Evolutionary conservation across 2,113 vertebrate species (phyloP).

Genomic region (Orientallactaga bullata): DNA sequence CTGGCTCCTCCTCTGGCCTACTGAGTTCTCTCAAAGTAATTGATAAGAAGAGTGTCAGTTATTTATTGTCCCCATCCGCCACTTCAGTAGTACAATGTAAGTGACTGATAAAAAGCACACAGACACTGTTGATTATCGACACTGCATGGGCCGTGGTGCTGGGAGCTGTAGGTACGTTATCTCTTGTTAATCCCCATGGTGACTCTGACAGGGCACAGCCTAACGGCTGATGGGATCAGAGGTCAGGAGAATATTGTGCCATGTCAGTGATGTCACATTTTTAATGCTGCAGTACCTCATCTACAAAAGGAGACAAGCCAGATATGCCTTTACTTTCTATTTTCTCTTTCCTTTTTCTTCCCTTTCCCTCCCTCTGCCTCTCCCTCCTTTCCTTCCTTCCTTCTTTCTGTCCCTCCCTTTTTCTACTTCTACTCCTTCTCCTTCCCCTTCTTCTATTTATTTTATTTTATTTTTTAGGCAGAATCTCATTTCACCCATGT

Average conservation of each 20-base stretch:
- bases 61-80: neutral
- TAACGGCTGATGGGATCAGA: neutral
- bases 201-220: neutral
- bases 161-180: neutral
- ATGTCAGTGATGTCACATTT: neutral
- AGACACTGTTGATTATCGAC: neutral
- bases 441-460: no score
- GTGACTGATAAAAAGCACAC: slow-evolving; percentile 62
- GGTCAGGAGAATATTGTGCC: neutral
- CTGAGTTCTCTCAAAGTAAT: neutral
- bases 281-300: neutral
- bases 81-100: slow-evolving; percentile 20
- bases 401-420: no score
- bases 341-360: no score
- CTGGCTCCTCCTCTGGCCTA: neutral
- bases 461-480: no score
- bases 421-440: no score
- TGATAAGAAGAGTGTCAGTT: slow-evolving; percentile 41
- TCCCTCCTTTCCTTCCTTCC: no score
- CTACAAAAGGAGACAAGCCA: neutral
- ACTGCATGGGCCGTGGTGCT: neutral
- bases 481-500: no score
- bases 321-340: neutral
- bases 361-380: no score
- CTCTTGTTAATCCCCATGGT: slow-evolving; percentile 21